phyloP scores from a whole-genome alignment of 2,888 invertebrate genomes.

The Lomographa bimaculata region DNA sequence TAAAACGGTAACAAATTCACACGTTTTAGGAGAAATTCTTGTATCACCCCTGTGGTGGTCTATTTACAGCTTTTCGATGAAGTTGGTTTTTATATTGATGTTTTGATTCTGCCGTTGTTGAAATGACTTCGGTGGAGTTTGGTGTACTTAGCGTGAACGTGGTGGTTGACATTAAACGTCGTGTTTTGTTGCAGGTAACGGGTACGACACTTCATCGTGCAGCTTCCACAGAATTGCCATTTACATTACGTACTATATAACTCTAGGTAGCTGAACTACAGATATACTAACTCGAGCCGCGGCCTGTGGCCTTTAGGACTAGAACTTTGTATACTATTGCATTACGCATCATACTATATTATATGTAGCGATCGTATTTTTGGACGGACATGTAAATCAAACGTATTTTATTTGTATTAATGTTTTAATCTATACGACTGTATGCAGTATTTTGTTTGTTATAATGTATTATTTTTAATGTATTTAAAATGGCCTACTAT shows the following conservation, averaged over 20 bases:
- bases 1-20: no score
- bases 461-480: constrained; percentile 29
- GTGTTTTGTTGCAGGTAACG: constrained; percentile 53
- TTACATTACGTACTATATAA: constrained; percentile 57
- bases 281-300: constrained; percentile 21
- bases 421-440: constrained; percentile 56
- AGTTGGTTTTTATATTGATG: no score
- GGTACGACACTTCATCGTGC: constrained; percentile 54
- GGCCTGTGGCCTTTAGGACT: constrained; percentile 56
- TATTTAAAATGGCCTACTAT: constrained; percentile 47
- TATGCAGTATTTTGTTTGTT: constrained; percentile 65
- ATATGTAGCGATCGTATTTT: constrained; percentile 65
- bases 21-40: no score
- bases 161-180: no score
- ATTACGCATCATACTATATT: constrained; percentile 52
- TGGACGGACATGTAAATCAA: constrained; percentile 64
- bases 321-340: constrained; percentile 73
- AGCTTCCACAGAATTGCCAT: constrained; percentile 79
- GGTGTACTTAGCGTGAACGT: no score
- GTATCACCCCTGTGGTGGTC: no score
- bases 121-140: no score
- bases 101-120: no score
- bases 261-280: constrained; percentile 43
- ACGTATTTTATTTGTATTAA: constrained; percentile 65
- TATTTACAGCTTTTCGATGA: no score